Percentiles rank a stretch among this genome's conserved stretches.
Evolutionary conservation across 2,113 vertebrate genomes (phyloP).

Genomic region (Circaetus gallicus): DNA sequence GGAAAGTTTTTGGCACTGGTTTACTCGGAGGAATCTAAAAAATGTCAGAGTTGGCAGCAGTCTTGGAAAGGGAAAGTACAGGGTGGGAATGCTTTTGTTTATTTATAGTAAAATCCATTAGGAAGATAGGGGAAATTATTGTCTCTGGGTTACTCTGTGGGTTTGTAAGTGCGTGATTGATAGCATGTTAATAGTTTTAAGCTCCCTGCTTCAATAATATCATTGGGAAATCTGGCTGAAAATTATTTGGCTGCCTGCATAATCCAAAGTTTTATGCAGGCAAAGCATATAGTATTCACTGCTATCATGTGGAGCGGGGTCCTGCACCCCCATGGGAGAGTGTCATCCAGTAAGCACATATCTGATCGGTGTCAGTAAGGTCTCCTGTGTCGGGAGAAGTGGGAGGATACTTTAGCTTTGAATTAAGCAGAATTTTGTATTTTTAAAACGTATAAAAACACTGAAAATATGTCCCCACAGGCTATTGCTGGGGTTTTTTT

Average conservation of each 20-base stretch:
- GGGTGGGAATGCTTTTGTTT: background rate
- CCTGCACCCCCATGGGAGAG: background rate
- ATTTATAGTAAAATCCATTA: background rate
- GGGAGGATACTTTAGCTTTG: background rate
- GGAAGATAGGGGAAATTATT: background rate
- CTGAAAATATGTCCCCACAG: background rate
- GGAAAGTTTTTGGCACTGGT: background rate
- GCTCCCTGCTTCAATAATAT: background rate
- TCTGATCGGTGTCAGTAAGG: background rate
- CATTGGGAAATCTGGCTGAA: background rate
- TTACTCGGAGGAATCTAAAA: background rate
- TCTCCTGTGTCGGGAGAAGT: rapidly evolving
- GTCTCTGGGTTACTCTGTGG: background rate
- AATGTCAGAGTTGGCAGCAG: background rate
- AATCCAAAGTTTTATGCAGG: background rate
- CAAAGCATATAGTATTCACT: background rate
- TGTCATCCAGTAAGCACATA: background rate
- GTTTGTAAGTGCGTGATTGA: background rate
- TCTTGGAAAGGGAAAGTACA: background rate
- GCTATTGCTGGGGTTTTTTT: background rate
- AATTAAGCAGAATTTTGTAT: background rate
- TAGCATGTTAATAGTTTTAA: background rate
- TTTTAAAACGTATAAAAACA: background rate
- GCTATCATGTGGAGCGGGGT: background rate
- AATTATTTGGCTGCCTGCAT: background rate